phyloP scores from a whole-genome alignment of 2,113 vertebrate genomes.

The Seriola rivoliana region DNA sequence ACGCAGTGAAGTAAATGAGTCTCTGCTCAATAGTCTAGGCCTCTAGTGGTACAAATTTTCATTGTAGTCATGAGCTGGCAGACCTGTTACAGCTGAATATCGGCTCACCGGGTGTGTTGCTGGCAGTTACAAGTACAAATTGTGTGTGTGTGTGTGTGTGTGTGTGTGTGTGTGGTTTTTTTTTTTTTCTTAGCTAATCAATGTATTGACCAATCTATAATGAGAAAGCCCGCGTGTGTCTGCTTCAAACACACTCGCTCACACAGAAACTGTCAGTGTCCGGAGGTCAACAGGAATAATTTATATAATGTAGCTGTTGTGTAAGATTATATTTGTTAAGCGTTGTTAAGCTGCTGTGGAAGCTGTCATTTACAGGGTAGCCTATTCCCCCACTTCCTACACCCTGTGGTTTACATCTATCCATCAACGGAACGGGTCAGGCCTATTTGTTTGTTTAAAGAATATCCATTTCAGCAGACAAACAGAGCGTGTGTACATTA shows the following conservation, averaged over 20 bases:
- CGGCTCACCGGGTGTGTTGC: constrained; percentile 47
- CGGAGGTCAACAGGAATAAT: constrained; percentile 67
- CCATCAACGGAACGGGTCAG: constrained; percentile 52
- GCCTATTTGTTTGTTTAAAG: constrained; percentile 75
- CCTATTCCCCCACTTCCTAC: constrained; percentile 48
- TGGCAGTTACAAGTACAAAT: constrained; percentile 62
- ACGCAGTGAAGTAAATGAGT: constrained; percentile 64
- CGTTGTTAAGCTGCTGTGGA: constrained; percentile 59
- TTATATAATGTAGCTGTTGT: constrained; percentile 41
- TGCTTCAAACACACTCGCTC: constrained; percentile 28
- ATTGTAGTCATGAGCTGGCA: constrained; percentile 73
- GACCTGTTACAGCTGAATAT: constrained; percentile 46
- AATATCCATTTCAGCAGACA: constrained; percentile 77
- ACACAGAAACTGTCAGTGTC: constrained; percentile 37
- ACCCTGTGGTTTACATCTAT: constrained; percentile 57
- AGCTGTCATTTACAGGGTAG: constrained; percentile 55
- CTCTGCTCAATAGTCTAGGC: constrained; percentile 63
- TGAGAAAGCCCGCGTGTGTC: constrained; percentile 33
- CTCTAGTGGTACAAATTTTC: constrained; percentile 72
- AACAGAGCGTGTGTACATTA: constrained; percentile 75
- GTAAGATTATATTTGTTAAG: constrained; percentile 61
- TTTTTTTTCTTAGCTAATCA: constrained; percentile 53
- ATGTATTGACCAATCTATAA: constrained; percentile 67
- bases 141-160: constrained; percentile 5
- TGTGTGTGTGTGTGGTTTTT: neutral